Base-by-base conservation (phyloP, 2,797 vertebrate species). In the Onychomys torridus region DNA sequence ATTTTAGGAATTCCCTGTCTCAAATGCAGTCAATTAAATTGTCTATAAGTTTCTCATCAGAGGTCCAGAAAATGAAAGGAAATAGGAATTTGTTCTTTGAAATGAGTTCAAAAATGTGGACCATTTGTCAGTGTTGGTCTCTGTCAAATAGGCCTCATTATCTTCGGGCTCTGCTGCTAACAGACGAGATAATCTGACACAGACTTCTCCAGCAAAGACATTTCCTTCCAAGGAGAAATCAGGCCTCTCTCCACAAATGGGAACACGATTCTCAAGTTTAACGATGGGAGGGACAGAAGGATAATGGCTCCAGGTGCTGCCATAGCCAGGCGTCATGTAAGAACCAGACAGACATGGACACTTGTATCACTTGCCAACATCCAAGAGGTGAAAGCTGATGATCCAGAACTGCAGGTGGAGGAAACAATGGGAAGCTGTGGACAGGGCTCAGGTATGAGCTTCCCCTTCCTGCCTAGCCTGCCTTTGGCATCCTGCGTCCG, bases 21-120 rank as follows among this genome's bases (percentile, higher is more conserved):
- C 79, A 97, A 97, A 93, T 67, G 92, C 77, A 96, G 90, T 88
- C 97, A 97, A 97, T 97, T 98, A 97, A 95, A 94, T 96, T 95
- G 97, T 95, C 97, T 97, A 96, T 97, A 97, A 93, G 84, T 96
- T 96, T 92, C 92, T 91, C 67, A 69, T 91, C 67, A 69, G 89
- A 95, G 71, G 49, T 81, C 93, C 85, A 97, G 90, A 96, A 96
- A 97, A 93, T 85, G 94, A 97, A 96, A 96, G 93, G 94, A 93
- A 97, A 90, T 94, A 67, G 55, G 89, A 95, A 88, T 91, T 85
- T 71, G 49, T 96, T 55, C 90, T 97, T 97, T 94, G 95, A 98
- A 97, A 97, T 75, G 78, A 97, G 87, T 97, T 97, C 92, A 97
- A 97, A 97, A 94, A 97, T 96, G 93, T 91, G 92, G 76, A 73